Evolutionary conservation across 2,888 invertebrate genomes (phyloP), one percentile per base, ranked within the genome.

Genomic region (Lobophora halterata): DNA sequence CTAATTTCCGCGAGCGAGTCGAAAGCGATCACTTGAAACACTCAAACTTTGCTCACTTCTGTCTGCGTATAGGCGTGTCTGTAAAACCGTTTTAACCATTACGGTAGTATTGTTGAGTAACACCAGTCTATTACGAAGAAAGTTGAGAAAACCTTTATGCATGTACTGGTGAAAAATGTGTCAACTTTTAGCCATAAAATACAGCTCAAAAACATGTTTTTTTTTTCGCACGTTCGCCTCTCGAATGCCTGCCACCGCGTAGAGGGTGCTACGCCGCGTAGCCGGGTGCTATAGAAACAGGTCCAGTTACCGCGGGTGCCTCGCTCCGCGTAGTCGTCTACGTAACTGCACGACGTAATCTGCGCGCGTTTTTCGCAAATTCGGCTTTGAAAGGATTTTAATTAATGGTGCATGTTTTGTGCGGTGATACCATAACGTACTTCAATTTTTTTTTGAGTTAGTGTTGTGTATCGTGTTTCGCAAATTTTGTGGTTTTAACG

Each of bases 201-300:
- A 40, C 48, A 49, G 44, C 14, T 27, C 9, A 19, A 19, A 30
- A 53, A 54, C 64, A 62, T 61, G 57, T 65, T 51, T n/a, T n/a
- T n/a, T n/a, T n/a, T n/a, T 70, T 67, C 60, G 58, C 62, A 66
- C 59, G 61, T 61, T 54, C 60, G 57, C 60, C 54, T 49, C 12
- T 13, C 9, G 12, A 16, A 26, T 5, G 6, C 17, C 14, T 3
- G 17, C 16, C 9, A 17, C 12, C 11, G 24, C 8, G 24, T 12
- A 12, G 1, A 21, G 1, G 70, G 34, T 12, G 43, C 72, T 75
- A 78, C 76, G 71, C 51, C 34, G 42, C 39, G 76, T 74, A 80
- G 78, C 65, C 61, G 78, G 81, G 62, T 77, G 77, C 83, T 82
- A 83, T 83, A 82, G 83, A 70, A 79, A 83, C 83, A 48, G 60